A percentile compares a stretch with the other conserved stretches of the same genome.
Evolutionary conservation across 2,113 vertebrate genomes (phyloP).

Genomic region (Myrmophylax atrothorax): DNA sequence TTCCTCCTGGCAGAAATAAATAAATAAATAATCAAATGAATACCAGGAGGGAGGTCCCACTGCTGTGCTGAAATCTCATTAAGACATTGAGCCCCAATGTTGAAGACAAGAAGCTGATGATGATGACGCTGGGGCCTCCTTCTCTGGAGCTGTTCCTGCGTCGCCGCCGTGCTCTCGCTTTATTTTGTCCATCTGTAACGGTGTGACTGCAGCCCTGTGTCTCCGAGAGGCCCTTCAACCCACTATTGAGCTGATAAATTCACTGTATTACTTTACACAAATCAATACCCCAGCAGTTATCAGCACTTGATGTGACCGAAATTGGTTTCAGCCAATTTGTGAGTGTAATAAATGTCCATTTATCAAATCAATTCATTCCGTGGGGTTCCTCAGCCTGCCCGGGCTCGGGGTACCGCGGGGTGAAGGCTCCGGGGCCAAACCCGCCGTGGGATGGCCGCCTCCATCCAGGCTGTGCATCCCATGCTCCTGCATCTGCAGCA

Average conservation of each 20-base stretch:
- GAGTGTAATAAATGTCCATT: constrained; percentile 91
- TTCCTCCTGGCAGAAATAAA: background rate
- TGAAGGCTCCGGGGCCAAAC: background rate
- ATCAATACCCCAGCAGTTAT: constrained; percentile 94
- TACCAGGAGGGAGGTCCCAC: background rate
- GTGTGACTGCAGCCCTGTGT: constrained; percentile 15
- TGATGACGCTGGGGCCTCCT: background rate
- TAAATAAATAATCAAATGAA: background rate
- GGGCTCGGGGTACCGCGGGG: constrained; percentile 39
- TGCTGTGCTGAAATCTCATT: background rate
- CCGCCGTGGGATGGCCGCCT: fast-evolving
- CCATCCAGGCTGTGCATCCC: background rate
- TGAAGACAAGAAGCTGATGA: background rate
- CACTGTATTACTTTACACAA: constrained; percentile 93
- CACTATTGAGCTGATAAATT: constrained; percentile 88
- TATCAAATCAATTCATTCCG: constrained; percentile 87
- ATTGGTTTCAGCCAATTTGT: constrained; percentile 93
- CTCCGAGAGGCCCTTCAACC: constrained; percentile 75
- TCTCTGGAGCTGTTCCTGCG: background rate
- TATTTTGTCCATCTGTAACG: constrained; percentile 70
- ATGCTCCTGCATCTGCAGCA: fast-evolving
- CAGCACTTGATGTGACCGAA: constrained; percentile 82
- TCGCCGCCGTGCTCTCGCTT: background rate
- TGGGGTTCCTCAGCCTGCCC: constrained; percentile 22
- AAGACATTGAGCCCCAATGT: background rate